A percentile compares a stretch with the other conserved stretches of the same genome.
Evolutionary conservation across 1,140 invertebrate species (phyloP).

Genomic region (Drepana arcuata): DNA sequence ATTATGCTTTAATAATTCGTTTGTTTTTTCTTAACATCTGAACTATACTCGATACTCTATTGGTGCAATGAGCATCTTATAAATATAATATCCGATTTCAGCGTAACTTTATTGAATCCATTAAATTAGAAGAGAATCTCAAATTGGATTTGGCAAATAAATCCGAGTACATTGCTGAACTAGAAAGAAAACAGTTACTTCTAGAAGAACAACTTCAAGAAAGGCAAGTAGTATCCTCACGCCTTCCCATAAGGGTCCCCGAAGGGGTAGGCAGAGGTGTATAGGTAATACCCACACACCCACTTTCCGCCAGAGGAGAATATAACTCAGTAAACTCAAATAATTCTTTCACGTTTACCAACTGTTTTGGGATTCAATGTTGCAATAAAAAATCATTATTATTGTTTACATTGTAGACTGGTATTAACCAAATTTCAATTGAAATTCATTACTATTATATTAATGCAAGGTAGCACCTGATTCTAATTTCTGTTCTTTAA

Average conservation of each 20-base stretch:
- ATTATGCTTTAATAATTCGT: neutral
- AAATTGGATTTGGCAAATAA: constrained; percentile 31
- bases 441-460: too few relatives aligned
- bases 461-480: too few relatives aligned
- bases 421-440: constrained; percentile 1
- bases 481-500: too few relatives aligned
- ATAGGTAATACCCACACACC: too few relatives aligned
- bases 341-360: too few relatives aligned
- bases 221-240: too few relatives aligned
- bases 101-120: constrained; percentile 23
- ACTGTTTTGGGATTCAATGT: neutral
- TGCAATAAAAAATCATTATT: neutral
- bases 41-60: too few relatives aligned
- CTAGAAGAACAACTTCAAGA: constrained; percentile 37
- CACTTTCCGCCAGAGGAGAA: too few relatives aligned
- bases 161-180: constrained; percentile 31
- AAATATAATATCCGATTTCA: constrained; percentile 19
- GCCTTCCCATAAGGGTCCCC: too few relatives aligned
- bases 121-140: constrained; percentile 21
- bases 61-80: too few relatives aligned
- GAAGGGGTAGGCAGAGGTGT: too few relatives aligned
- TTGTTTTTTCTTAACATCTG: too few relatives aligned
- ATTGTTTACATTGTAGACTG: neutral
- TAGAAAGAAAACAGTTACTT: constrained; percentile 26
- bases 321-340: neutral